These are phyloP conservation scores for Rhaphigaster nebulosa DNA, from an alignment of 2,888 invertebrate species.

Conservation along the genomic window DNA sequence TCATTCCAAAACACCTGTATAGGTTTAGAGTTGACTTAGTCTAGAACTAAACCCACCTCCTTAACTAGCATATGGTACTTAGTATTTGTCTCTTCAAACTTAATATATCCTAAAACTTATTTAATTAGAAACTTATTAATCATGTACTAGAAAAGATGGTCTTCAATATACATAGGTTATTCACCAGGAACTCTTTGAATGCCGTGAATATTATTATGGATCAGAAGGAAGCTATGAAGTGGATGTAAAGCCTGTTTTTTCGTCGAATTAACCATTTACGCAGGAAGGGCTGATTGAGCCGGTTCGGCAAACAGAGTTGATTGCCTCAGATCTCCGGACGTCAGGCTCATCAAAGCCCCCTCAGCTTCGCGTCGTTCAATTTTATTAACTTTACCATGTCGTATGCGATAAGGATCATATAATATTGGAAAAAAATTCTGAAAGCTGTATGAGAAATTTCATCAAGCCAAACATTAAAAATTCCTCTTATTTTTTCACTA, in stretches of 20 bases:
- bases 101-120: too few relatives aligned
- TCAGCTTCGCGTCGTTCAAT: not conserved
- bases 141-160: too few relatives aligned
- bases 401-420: not conserved
- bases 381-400: constrained; percentile 14
- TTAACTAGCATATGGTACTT: too few relatives aligned
- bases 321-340: constrained; percentile 22
- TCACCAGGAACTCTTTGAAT: not conserved
- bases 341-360: constrained; percentile 1
- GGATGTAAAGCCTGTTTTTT: not conserved
- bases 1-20: too few relatives aligned
- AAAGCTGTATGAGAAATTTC: not conserved
- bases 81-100: too few relatives aligned
- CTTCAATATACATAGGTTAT: not conserved
- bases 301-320: constrained; percentile 11
- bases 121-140: too few relatives aligned
- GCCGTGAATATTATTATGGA: not conserved
- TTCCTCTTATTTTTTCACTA: not conserved
- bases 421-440: not conserved
- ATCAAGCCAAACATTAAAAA: not conserved
- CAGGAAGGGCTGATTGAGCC: not conserved
- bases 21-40: too few relatives aligned
- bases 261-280: not conserved
- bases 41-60: too few relatives aligned
- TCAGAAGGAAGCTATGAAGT: not conserved